These are phyloP conservation scores for Stramonita haemastoma DNA, from an alignment of 2,888 invertebrate genomes.

Conservation along the genomic window DNA sequence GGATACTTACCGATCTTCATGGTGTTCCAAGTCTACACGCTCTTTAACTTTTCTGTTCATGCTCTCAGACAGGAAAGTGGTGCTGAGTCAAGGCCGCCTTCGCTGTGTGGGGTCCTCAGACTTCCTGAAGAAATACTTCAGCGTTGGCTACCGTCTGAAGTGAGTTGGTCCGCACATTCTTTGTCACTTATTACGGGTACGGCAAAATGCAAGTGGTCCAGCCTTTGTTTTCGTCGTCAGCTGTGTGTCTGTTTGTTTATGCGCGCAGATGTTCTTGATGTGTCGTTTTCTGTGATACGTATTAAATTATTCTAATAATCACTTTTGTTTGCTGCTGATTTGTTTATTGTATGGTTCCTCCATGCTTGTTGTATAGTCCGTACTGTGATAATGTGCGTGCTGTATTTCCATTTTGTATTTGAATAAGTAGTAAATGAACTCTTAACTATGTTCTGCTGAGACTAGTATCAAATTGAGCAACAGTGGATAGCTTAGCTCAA, in stretches of 20 bases:
- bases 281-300: not conserved
- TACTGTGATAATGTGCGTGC: too few relatives aligned
- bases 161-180: not conserved
- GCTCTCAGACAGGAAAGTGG: conserved; percentile 31
- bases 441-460: too few relatives aligned
- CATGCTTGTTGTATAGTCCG: too few relatives aligned
- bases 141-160: conserved; percentile 36
- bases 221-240: not conserved
- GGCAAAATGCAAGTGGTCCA: not conserved
- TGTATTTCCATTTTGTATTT: too few relatives aligned
- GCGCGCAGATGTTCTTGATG: not conserved
- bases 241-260: not conserved
- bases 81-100: conserved; percentile 30
- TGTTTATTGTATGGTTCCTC: too few relatives aligned
- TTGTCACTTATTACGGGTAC: not conserved
- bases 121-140: conserved; percentile 34
- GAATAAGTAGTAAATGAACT: too few relatives aligned
- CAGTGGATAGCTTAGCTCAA: too few relatives aligned
- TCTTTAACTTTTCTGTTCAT: not conserved
- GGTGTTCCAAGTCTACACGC: too few relatives aligned
- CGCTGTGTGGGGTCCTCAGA: conserved; percentile 37
- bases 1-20: too few relatives aligned
- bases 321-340: too few relatives aligned
- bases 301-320: too few relatives aligned
- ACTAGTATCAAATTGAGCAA: too few relatives aligned